A percentile compares a stretch with the other conserved stretches of the same genome.
Evolutionary conservation across 1,140 invertebrate genomes (phyloP).

Genomic region (Heliconius himera): DNA sequence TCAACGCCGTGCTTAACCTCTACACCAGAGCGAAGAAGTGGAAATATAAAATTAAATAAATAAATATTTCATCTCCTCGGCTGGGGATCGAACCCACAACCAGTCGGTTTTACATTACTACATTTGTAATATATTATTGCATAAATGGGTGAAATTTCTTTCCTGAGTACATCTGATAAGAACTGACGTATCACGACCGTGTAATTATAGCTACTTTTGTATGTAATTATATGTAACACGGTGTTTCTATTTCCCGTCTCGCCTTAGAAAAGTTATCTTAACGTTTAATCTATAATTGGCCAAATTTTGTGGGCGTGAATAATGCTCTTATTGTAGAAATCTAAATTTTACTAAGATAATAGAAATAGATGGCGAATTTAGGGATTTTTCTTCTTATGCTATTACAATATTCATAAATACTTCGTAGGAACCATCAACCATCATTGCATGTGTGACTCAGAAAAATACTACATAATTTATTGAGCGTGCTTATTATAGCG

Average conservation of each 20-base stretch:
- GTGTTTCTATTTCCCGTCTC: neutral
- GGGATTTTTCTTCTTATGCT: neutral
- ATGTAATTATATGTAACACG: neutral
- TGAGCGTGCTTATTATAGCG: slow-evolving; percentile 1
- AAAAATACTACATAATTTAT: neutral
- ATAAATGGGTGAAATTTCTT: neutral
- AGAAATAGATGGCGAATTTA: neutral
- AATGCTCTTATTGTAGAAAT: neutral
- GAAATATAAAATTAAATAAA: too few relatives aligned
- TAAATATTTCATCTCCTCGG: too few relatives aligned
- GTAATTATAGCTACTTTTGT: slow-evolving; percentile 10
- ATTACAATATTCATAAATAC: neutral
- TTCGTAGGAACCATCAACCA: neutral
- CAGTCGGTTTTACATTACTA: too few relatives aligned
- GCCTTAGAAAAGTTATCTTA: slow-evolving; percentile 1
- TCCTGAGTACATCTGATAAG: neutral
- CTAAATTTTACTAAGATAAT: neutral
- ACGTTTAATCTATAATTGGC: slow-evolving; percentile 8
- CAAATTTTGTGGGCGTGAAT: slow-evolving; percentile 2
- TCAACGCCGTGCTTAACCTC: too few relatives aligned
- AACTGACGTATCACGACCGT: neutral
- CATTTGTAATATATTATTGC: slow-evolving; percentile 2
- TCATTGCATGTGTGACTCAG: neutral
- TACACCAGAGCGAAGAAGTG: too few relatives aligned
- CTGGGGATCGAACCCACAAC: too few relatives aligned